A percentile compares a stretch with the other conserved stretches of the same genome.
These are phyloP conservation scores for Cyprinodon diabolis DNA, from an alignment of 2,797 vertebrate species.

Conservation along the genomic window DNA sequence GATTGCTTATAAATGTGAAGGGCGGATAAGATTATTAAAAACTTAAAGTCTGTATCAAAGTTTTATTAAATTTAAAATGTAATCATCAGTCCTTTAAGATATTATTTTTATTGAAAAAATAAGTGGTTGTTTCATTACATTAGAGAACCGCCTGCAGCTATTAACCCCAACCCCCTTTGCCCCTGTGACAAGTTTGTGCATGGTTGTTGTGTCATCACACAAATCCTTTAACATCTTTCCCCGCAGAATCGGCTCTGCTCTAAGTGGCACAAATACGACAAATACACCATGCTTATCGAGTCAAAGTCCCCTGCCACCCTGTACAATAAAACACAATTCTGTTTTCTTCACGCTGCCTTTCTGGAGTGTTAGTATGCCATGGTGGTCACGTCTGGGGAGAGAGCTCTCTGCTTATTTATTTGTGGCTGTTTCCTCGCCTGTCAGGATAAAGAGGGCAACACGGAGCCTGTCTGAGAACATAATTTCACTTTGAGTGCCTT, in stretches of 20 bases:
- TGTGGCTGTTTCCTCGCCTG: conserved; percentile 79
- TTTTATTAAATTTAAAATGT: neutral
- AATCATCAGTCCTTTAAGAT: neutral
- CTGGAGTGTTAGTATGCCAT: conserved; percentile 66
- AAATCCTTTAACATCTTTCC: conserved; percentile 55
- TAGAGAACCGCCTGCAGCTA: neutral
- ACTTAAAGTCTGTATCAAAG: neutral
- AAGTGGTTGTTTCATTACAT: conserved; percentile 5
- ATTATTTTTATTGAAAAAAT: neutral
- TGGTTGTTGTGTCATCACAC: conserved; percentile 62
- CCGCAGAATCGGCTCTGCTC: conserved; percentile 61
- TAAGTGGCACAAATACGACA: conserved; percentile 78
- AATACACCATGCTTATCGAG: conserved; percentile 71
- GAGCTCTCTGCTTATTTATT: conserved; percentile 78
- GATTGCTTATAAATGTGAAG: neutral
- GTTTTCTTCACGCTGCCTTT: conserved; percentile 66
- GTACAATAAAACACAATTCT: conserved; percentile 68
- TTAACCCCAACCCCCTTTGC: conserved; percentile 7
- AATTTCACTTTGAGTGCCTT: conserved; percentile 80
- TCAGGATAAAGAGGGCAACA: conserved; percentile 82
- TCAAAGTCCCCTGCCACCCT: conserved; percentile 59
- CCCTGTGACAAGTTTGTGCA: conserved; percentile 34
- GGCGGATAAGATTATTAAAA: neutral
- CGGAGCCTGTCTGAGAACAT: conserved; percentile 79
- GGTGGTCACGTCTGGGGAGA: conserved; percentile 74